phyloP scores from a whole-genome alignment of 2,797 vertebrate species.

The Spea hammondii region DNA sequence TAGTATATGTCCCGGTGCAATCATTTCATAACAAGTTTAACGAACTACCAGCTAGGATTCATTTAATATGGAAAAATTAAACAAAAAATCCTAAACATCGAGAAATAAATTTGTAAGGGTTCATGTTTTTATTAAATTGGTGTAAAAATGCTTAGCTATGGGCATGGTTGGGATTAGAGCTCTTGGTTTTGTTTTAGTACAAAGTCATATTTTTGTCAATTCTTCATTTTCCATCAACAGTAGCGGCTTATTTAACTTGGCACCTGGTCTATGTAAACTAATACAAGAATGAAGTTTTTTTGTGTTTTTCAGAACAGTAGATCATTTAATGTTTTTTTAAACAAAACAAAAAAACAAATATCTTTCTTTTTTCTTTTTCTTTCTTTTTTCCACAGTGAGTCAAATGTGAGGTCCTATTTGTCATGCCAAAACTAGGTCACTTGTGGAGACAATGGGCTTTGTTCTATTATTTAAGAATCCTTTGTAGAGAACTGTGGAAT shows the following conservation, averaged over 20 bases:
- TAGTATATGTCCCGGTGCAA: too few species aligned
- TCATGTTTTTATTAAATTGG: slow-evolving; percentile 31
- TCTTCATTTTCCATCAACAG: slow-evolving; percentile 13
- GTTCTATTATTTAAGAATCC: too few species aligned
- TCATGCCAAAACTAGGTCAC: not conserved
- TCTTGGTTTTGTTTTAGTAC: slow-evolving; percentile 2
- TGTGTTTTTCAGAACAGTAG: not conserved
- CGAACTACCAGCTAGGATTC: too few species aligned
- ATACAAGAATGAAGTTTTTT: not conserved
- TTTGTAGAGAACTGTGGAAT: not conserved
- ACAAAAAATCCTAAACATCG: not conserved
- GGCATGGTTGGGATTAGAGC: slow-evolving; percentile 29
- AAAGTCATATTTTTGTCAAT: slow-evolving; percentile 20
- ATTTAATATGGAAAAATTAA: slow-evolving; percentile 38
- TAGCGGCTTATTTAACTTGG: slow-evolving; percentile 26
- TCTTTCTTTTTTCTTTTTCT: too few species aligned
- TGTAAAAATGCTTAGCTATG: slow-evolving; percentile 41
- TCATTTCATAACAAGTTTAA: too few species aligned
- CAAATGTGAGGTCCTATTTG: not conserved
- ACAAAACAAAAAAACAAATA: too few species aligned
- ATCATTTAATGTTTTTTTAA: too few species aligned
- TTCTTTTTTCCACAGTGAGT: too few species aligned
- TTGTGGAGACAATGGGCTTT: not conserved
- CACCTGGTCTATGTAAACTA: not conserved
- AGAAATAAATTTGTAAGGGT: slow-evolving; percentile 9